These are phyloP conservation scores for Oplegnathus fasciatus DNA, from an alignment of 2,113 vertebrate species.

Conservation along the genomic window DNA sequence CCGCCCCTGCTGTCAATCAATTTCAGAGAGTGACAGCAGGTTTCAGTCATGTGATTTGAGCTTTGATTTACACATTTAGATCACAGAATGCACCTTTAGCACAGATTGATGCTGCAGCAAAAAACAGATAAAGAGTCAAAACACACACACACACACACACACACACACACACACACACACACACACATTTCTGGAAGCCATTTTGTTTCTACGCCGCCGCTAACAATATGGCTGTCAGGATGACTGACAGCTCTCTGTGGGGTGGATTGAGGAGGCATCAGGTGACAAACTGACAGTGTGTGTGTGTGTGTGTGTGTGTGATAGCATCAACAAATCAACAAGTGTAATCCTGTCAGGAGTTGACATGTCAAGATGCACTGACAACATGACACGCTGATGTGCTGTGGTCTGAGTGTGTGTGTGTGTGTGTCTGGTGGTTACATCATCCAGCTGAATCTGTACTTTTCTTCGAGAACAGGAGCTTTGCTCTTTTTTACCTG, in stretches of 20 bases:
- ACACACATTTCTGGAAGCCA: conserved; percentile 16
- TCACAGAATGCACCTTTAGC: neutral
- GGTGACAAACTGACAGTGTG: conserved; percentile 48
- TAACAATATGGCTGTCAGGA: conserved; percentile 59
- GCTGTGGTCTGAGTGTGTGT: neutral
- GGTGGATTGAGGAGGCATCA: conserved; percentile 57
- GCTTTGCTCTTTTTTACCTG: neutral
- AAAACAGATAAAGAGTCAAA: neutral
- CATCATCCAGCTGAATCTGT: conserved; percentile 15
- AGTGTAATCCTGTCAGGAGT: conserved; percentile 45
- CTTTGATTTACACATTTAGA: neutral
- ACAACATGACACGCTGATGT: conserved; percentile 37
- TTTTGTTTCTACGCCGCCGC: neutral
- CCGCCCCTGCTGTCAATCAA: conserved; percentile 10
- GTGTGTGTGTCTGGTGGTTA: conserved; percentile 6
- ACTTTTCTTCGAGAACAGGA: neutral
- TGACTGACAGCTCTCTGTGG: conserved; percentile 60
- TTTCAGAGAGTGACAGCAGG: neutral
- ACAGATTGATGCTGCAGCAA: neutral
- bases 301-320: conserved; percentile 25
- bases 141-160: conserved; percentile 46
- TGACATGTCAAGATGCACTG: conserved; percentile 39
- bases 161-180: conserved; percentile 40
- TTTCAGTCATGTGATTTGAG: neutral
- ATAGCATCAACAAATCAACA: conserved; percentile 23